Base-by-base conservation (phyloP, 2,888 invertebrate species). In the Hydrotaea diabolus region DNA sequence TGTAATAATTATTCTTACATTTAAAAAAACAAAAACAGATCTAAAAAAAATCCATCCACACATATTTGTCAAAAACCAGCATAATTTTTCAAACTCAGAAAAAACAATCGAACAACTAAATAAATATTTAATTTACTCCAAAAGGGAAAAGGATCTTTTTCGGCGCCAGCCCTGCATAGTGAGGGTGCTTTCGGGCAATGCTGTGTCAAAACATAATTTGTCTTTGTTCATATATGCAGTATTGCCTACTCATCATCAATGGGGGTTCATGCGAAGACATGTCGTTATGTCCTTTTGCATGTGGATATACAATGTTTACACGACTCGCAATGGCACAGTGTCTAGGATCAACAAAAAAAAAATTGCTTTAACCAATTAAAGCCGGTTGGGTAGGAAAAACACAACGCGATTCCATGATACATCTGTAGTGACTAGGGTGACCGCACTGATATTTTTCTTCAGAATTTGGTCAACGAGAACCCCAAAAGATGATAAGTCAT, bases 71-170 rank as follows among this genome's bases (percentile, higher is more conserved):
- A 76, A 59, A 9, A 75, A 86, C 87, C 86, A 86, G 87, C 87
- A 87, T 87, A 87, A 87, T 87, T 87, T 87, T 87, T 86, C 84
- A 86, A 85, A 59, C 0, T 8, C 9, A 23, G n/a, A 21, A 59
- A 31, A 2, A 31, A 31, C 31, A 15, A 23, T 23, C 59, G 26
- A 59, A 59, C 59, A 59, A 71, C 31, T 53, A 49, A 71, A 71
- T 71, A 46, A 23, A 46, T 69, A 71, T 71, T 71, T 26, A 53
- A 26, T 53, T 53, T 49, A 71, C 11, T 53, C 17, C 53, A 53
- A 26, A 15, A 49, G 23, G 15, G 49, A 15, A 49, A 46, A 46
- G 15, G 23, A 53, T 71, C 23, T 57, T 57, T 57, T 43, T 43
- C 11, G 5, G 8, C 7, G 26, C 26, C 26, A 55, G 55, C 23